These are phyloP conservation scores for Penaeus japonicus DNA, from an alignment of 1,140 invertebrate species.

Conservation along the genomic window DNA sequence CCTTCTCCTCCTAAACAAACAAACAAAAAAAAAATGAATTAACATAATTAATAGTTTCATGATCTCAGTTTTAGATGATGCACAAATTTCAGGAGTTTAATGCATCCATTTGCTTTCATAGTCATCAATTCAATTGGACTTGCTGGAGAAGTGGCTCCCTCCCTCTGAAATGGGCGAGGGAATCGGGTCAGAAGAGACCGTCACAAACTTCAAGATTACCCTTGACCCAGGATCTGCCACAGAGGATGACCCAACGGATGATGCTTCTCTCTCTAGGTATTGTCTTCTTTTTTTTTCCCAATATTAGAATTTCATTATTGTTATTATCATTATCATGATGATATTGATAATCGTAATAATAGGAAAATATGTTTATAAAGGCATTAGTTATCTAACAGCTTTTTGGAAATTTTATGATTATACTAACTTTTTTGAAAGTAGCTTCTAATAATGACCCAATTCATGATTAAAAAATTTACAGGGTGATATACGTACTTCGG, in stretches of 20 bases:
- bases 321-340: no score
- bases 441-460: not conserved
- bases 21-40: no score
- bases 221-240: conserved; percentile 18
- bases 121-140: conserved; percentile 34
- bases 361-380: not conserved
- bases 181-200: conserved; percentile 19
- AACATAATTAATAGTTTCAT: no score
- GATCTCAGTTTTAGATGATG: not conserved
- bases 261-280: conserved; percentile 40
- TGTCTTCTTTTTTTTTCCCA: not conserved
- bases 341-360: not conserved
- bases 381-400: not conserved
- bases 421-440: not conserved
- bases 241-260: not conserved
- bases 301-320: not conserved
- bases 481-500: conserved; percentile 43
- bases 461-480: not conserved
- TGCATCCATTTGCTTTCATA: not conserved
- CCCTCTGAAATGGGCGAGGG: conserved; percentile 14
- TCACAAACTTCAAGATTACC: conserved; percentile 43
- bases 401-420: not conserved
- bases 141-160: conserved; percentile 52
- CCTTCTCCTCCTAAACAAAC: no score
- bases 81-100: not conserved